phyloP scores from a whole-genome alignment of 2,797 vertebrate genomes.

The Fratercula arctica region DNA sequence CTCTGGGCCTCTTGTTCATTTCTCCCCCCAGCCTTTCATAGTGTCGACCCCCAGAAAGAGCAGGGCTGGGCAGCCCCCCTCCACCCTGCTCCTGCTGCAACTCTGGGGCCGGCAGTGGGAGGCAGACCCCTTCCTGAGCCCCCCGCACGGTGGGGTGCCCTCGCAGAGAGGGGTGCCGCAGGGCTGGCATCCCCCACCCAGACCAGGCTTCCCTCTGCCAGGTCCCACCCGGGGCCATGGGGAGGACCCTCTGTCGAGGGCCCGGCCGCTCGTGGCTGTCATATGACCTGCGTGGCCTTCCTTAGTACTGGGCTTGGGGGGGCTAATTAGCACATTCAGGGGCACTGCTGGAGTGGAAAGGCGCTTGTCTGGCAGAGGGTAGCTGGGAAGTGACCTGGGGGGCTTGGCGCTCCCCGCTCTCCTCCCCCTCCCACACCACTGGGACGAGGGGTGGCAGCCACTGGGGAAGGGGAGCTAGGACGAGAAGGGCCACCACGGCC shows the following conservation, averaged over 20 bases:
- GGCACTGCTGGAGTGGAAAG: conserved; percentile 84
- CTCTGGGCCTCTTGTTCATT: neutral
- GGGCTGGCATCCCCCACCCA: neutral
- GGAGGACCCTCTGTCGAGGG: neutral
- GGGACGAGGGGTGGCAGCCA: neutral
- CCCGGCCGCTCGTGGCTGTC: conserved; percentile 51
- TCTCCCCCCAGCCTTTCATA: neutral
- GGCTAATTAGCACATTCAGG: conserved; percentile 90
- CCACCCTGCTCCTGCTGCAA: neutral
- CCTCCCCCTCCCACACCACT: neutral
- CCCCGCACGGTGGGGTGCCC: accelerated
- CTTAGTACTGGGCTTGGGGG: neutral
- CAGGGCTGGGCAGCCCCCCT: neutral
- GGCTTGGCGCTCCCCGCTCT: neutral
- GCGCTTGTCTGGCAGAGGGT: conserved; percentile 78
- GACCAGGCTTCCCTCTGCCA: neutral
- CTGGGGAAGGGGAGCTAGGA: neutral
- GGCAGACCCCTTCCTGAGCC: neutral
- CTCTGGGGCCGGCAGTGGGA: neutral
- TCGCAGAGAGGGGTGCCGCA: too few relatives aligned
- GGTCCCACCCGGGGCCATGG: conserved; percentile 15
- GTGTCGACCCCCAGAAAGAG: neutral
- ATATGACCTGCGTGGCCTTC: conserved; percentile 39
- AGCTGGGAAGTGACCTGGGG: conserved; percentile 69
- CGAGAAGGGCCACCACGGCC: accelerated